Percentiles rank a stretch among this genome's conserved stretches.
These are phyloP conservation scores for Nannoperca obscura DNA, from an alignment of 2,797 vertebrate species.

Conservation along the genomic window DNA sequence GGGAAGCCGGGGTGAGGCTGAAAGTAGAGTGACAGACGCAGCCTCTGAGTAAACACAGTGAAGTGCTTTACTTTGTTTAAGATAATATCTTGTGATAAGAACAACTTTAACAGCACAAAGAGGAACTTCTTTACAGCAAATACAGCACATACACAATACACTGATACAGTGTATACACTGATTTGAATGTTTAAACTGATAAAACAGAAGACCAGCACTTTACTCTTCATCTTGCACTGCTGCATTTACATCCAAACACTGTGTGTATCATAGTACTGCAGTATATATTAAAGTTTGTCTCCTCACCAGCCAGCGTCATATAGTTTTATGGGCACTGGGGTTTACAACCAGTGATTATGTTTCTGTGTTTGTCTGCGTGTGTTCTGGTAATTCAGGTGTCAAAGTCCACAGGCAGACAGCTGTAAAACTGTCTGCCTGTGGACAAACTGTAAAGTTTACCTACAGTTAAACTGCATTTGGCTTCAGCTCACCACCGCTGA, in stretches of 20 bases:
- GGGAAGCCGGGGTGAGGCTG: neutral
- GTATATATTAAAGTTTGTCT: neutral
- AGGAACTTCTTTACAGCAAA: neutral
- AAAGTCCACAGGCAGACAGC: conserved; percentile 38
- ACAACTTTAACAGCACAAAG: neutral
- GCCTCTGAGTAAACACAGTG: neutral
- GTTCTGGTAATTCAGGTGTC: conserved; percentile 3
- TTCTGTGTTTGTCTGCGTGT: neutral
- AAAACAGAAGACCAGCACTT: neutral
- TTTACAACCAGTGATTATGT: conserved; percentile 24
- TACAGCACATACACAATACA: neutral
- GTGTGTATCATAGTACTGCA: neutral
- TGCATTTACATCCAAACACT: neutral
- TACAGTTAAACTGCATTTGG: neutral
- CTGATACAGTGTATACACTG: no score
- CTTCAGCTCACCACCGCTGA: neutral
- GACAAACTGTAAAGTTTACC: no score
- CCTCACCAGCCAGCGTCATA: conserved; percentile 9
- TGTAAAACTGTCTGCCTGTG: no score
- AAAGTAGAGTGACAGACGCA: neutral
- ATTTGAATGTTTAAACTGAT: neutral
- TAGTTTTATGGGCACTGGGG: conserved; percentile 24
- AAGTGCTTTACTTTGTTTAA: neutral
- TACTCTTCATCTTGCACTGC: neutral
- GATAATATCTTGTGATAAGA: no score